These are phyloP conservation scores for Amiota minor DNA, from an alignment of 2,888 invertebrate species.

Conservation along the genomic window DNA sequence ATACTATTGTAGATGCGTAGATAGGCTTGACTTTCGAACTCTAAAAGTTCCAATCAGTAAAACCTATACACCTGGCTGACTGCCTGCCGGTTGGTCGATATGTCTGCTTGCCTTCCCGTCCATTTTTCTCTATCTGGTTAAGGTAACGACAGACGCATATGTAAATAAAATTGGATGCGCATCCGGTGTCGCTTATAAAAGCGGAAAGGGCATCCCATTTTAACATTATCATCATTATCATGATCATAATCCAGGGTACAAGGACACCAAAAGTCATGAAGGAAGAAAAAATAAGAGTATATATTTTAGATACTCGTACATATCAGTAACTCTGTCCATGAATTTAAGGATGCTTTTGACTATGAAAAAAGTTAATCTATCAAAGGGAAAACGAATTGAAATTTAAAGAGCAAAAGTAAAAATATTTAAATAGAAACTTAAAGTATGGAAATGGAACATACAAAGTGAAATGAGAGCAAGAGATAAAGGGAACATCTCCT, in stretches of 20 bases:
- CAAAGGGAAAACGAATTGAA: conserved; percentile 5
- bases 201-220: too few species aligned
- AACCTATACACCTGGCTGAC: conserved; percentile 3
- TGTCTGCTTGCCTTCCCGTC: not conserved
- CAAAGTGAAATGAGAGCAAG: not conserved
- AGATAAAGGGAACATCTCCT: not conserved
- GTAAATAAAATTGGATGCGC: not conserved
- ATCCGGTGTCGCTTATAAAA: too few species aligned
- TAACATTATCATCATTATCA: too few species aligned
- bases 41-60: conserved; percentile 11
- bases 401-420: not conserved
- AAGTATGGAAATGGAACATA: not conserved
- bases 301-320: too few species aligned
- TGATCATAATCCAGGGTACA: too few species aligned
- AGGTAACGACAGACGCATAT: not conserved
- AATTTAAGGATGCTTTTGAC: too few species aligned
- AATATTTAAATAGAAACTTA: not conserved
- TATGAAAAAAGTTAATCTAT: not conserved
- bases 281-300: too few species aligned
- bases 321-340: too few species aligned
- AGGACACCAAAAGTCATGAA: too few species aligned
- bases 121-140: not conserved
- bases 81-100: not conserved
- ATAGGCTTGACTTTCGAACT: conserved; percentile 20
- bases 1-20: not conserved